Evolutionary conservation across 1,140 invertebrate genomes (phyloP), one percentile per base, ranked within the genome.

Genomic region (Rhyzopertha dominica): DNA sequence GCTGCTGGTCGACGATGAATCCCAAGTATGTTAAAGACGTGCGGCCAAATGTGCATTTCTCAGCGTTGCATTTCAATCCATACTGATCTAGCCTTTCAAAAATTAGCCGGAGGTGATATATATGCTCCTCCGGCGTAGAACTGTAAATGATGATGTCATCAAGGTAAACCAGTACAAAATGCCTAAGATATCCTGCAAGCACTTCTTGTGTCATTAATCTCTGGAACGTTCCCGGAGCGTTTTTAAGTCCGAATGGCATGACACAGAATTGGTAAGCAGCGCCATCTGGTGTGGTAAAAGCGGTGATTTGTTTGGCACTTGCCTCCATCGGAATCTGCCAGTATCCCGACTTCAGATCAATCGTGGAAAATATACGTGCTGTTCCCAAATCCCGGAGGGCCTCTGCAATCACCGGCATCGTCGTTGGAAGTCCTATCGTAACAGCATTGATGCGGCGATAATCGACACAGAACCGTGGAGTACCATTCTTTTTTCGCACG

Each of bases 61-160:
- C n/a, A n/a, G n/a, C n/a, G n/a, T n/a, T n/a, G n/a, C n/a, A n/a
- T n/a, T n/a, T n/a, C n/a, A n/a, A n/a, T n/a, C n/a, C n/a, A n/a
- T n/a, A n/a, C n/a, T n/a, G n/a, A n/a, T n/a, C n/a, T n/a, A n/a
- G n/a, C n/a, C n/a, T n/a, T n/a, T n/a, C n/a, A n/a, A n/a, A n/a
- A n/a, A n/a, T n/a, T n/a, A n/a, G n/a, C n/a, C n/a, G n/a, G n/a
- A n/a, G n/a, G n/a, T n/a, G n/a, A n/a, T n/a, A n/a, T n/a, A n/a
- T n/a, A n/a, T n/a, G n/a, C 24, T 26, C n/a, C n/a, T 26, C 24
- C 24, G 7, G n/a, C 7, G 24, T 8, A 26, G 7, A 8, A n/a
- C 7, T 8, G 24, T 26, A 26, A 26, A 26, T n/a, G n/a, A 26
- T 26, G n/a, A 26, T 26, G 24, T 26, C 24, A 26, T 26, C 24